These are phyloP conservation scores for Poeciliopsis paucimaculata DNA, from an alignment of 2,797 vertebrate species.

Conservation along the genomic window DNA sequence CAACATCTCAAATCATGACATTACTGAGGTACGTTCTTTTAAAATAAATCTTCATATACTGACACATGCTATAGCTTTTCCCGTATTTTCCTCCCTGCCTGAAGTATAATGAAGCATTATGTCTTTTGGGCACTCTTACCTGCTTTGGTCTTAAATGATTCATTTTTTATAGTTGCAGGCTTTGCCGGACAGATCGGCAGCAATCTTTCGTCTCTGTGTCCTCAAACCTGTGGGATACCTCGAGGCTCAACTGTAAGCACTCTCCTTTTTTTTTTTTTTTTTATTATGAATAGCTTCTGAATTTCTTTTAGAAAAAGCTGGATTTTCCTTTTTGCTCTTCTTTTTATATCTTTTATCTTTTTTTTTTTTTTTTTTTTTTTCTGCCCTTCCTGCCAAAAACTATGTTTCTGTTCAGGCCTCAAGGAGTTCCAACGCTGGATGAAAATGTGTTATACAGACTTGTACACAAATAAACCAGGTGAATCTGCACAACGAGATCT, in stretches of 20 bases:
- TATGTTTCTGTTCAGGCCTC: neutral
- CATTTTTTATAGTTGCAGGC: neutral
- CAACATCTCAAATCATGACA: neutral
- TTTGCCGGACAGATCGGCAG: neutral
- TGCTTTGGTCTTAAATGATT: neutral
- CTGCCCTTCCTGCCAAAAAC: neutral
- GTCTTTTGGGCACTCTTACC: conserved; percentile 52
- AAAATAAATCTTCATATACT: neutral
- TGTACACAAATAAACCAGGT: neutral
- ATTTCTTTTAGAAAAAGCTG: neutral
- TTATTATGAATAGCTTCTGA: neutral
- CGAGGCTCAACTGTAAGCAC: neutral
- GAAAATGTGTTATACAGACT: neutral
- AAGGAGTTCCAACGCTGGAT: neutral
- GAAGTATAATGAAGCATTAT: conserved; percentile 56
- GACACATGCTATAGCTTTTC: neutral
- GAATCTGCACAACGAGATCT: neutral
- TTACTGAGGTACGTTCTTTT: neutral
- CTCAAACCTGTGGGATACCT: neutral
- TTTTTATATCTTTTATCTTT: too few species aligned
- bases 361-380: too few species aligned
- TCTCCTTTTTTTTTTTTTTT: neutral
- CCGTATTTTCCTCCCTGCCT: conserved; percentile 43
- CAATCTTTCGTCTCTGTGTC: neutral
- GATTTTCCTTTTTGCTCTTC: neutral